A percentile compares a stretch with the other conserved stretches of the same genome.
Evolutionary conservation across 2,113 vertebrate genomes (phyloP).

Genomic region (Phainopepla nitens): DNA sequence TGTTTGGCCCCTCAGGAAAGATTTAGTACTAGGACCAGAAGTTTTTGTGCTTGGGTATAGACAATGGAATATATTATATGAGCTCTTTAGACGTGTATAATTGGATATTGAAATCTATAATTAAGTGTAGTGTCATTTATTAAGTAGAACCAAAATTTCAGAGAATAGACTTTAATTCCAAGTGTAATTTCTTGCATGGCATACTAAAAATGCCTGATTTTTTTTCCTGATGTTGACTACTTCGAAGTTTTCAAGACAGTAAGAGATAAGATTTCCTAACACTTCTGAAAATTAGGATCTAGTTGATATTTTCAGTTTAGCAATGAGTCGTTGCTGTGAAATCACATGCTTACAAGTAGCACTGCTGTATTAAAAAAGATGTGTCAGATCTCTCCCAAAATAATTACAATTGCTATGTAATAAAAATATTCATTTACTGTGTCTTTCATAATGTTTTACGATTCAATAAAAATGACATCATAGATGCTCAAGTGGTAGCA

Average conservation of each 20-base stretch:
- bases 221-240: neutral
- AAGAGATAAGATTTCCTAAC: neutral
- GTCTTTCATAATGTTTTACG: neutral
- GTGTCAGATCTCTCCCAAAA: neutral
- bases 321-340: neutral
- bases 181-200: neutral
- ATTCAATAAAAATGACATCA: neutral
- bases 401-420: neutral
- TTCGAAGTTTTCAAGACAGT: neutral
- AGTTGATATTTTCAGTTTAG: neutral
- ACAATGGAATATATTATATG: neutral
- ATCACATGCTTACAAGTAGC: neutral
- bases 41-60: neutral
- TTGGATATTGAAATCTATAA: neutral
- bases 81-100: neutral
- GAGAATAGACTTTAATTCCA: neutral
- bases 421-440: neutral
- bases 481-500: neutral
- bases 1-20: neutral
- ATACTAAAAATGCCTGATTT: neutral
- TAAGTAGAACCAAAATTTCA: neutral
- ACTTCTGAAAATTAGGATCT: neutral
- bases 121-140: neutral
- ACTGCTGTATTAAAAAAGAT: neutral
- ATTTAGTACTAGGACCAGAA: neutral